phyloP scores from a whole-genome alignment of 2,797 vertebrate genomes.

The Molossus molossus region DNA sequence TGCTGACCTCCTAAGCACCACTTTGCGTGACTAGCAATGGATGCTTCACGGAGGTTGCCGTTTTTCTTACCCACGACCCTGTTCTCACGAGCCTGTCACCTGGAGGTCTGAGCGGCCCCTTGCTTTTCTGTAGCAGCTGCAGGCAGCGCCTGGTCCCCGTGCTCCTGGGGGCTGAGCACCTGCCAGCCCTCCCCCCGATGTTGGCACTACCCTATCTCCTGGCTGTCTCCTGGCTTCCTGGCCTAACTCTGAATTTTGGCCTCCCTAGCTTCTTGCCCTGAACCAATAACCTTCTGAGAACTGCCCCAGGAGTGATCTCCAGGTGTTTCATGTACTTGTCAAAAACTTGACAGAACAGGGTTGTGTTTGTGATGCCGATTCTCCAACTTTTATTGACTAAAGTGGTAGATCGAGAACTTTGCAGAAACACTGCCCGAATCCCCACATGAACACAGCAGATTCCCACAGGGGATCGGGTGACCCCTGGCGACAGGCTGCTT shows the following conservation, averaged over 20 bases:
- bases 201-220: accelerated
- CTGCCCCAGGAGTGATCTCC: background rate
- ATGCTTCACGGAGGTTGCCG: background rate
- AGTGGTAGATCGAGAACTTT: background rate
- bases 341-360: background rate
- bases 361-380: background rate
- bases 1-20: background rate
- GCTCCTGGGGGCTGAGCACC: background rate
- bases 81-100: background rate
- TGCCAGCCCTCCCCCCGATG: no score
- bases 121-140: background rate
- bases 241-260: background rate
- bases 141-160: background rate
- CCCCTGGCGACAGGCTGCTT: accelerated
- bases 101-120: background rate
- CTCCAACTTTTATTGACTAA: background rate
- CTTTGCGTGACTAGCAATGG: accelerated
- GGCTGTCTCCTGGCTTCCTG: background rate
- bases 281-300: background rate
- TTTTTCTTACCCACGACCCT: background rate
- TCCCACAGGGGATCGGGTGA: background rate
- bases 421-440: background rate
- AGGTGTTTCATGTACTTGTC: background rate
- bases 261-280: background rate
- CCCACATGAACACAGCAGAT: background rate